phyloP scores from a whole-genome alignment of 2,113 vertebrate genomes.

The Origma solitaria region DNA sequence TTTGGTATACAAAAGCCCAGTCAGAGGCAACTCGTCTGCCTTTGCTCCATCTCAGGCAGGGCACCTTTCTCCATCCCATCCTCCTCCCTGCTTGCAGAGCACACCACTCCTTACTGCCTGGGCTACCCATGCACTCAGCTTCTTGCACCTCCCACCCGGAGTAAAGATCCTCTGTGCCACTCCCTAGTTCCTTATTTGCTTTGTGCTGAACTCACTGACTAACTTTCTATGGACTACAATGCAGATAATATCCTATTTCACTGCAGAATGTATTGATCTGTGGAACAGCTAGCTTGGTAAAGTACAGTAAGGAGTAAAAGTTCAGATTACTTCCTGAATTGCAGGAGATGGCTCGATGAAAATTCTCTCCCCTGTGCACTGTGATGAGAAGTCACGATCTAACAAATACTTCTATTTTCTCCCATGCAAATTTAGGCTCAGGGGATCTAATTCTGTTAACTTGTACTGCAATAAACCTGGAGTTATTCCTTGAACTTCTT shows the following conservation, averaged over 20 bases:
- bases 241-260: not conserved
- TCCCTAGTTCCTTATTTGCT: slow-evolving; percentile 35
- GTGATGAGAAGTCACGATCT: not conserved
- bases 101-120: not conserved
- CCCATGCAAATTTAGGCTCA: not conserved
- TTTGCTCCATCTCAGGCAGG: not conserved
- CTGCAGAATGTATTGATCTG: not conserved
- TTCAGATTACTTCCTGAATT: not conserved
- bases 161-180: not conserved
- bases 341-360: not conserved
- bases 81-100: not conserved
- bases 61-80: not conserved
- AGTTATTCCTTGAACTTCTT: not conserved
- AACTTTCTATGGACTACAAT: not conserved
- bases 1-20: not conserved
- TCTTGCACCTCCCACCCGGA: not conserved
- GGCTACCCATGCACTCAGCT: not conserved
- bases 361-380: not conserved
- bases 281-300: not conserved
- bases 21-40: not conserved
- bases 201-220: not conserved
- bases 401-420: not conserved
- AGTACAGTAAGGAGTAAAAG: not conserved
- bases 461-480: not conserved
- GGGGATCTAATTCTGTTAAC: not conserved